A percentile compares a stretch with the other conserved stretches of the same genome.
phyloP scores from a whole-genome alignment of 2,888 invertebrate genomes.

The Pollenia griseotomentosa region DNA sequence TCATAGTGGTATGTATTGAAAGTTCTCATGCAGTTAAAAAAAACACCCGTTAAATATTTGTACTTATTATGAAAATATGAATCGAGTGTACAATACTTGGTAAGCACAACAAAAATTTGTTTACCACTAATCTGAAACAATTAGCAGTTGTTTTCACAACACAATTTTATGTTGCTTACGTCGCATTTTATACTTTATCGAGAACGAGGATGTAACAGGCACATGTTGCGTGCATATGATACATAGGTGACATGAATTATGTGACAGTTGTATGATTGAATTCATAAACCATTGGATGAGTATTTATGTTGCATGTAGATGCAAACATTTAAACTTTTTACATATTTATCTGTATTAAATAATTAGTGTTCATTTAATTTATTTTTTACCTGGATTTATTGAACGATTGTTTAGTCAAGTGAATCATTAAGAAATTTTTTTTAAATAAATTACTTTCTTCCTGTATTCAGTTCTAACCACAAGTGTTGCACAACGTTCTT shows the following conservation, averaged over 20 bases:
- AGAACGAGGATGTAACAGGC: neutral
- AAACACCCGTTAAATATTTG: too few species aligned
- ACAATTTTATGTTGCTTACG: conserved; percentile 6
- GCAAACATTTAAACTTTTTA: too few species aligned
- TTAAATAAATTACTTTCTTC: conserved; percentile 29
- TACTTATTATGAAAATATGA: too few species aligned
- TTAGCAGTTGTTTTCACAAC: conserved; percentile 76
- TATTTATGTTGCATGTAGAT: neutral
- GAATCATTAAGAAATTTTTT: neutral
- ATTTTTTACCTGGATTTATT: neutral
- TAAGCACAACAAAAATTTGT: conserved; percentile 1
- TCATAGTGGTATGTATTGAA: too few species aligned
- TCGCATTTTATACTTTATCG: neutral
- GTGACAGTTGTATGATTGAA: conserved; percentile 59
- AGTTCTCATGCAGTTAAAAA: too few species aligned
- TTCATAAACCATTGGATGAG: neutral
- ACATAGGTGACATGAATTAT: conserved; percentile 19
- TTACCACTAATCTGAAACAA: conserved; percentile 71
- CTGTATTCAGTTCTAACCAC: conserved; percentile 16
- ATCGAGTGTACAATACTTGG: too few species aligned
- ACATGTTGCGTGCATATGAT: conserved; percentile 29
- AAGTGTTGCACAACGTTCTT: neutral
- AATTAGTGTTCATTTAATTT: neutral
- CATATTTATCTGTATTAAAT: neutral
- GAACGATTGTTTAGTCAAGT: neutral